phyloP scores from a whole-genome alignment of 64 coral and sea anemone genomes.

The Stylophora pistillata region DNA sequence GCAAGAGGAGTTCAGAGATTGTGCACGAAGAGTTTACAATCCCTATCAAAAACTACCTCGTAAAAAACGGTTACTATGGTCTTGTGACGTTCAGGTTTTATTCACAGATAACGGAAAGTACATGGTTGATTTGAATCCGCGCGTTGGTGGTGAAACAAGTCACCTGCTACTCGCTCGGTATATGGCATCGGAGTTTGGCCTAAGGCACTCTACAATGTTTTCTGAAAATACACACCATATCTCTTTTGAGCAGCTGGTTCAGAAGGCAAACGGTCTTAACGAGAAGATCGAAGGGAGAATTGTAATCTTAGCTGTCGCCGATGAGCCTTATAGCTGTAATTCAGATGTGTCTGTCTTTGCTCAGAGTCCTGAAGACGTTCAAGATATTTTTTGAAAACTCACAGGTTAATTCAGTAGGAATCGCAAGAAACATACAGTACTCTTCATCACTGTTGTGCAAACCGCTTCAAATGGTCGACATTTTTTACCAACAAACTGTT shows the following conservation, averaged over 20 bases:
- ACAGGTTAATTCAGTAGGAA: no score
- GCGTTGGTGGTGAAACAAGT: slow-evolving; percentile 41
- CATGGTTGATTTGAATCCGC: slow-evolving; percentile 40
- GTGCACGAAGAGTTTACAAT: slow-evolving; percentile 47
- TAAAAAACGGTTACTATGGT: slow-evolving; percentile 48
- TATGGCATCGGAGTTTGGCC: slow-evolving; percentile 7
- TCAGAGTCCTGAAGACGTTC: slow-evolving; percentile 25
- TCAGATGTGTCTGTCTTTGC: slow-evolving; percentile 47
- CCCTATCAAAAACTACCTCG: slow-evolving; percentile 25
- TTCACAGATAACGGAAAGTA: slow-evolving; percentile 26
- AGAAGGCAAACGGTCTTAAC: slow-evolving; percentile 30
- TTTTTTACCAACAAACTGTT: no score
- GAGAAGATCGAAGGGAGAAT: neutral
- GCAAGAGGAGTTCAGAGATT: slow-evolving; percentile 11
- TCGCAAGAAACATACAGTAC: no score
- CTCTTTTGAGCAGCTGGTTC: neutral
- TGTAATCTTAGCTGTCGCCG: slow-evolving; percentile 14
- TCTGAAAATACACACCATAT: neutral
- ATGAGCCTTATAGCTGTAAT: slow-evolving; percentile 5
- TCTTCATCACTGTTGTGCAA: no score
- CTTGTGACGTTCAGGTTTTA: slow-evolving; percentile 33
- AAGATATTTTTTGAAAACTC: neutral
- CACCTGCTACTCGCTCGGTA: slow-evolving; percentile 23
- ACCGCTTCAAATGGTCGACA: no score
- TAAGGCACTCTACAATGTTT: slow-evolving; percentile 19